These are phyloP conservation scores for Tetheella fluctuosa DNA, from an alignment of 2,888 invertebrate species.

Conservation along the genomic window DNA sequence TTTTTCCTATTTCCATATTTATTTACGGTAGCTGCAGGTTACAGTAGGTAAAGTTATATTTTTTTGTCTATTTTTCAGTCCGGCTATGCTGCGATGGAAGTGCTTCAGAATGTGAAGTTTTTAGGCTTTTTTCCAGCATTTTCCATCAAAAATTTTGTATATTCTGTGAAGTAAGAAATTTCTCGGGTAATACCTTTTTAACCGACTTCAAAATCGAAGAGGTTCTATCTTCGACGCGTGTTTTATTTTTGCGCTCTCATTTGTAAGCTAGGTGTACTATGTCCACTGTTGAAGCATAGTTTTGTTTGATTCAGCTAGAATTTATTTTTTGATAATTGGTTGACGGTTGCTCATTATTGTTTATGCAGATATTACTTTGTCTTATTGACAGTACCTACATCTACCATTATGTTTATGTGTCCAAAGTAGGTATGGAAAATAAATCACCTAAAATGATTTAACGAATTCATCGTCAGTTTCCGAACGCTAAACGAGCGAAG, in stretches of 20 bases:
- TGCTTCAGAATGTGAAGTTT: background rate
- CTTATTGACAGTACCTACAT: too few species aligned
- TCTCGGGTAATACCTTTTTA: background rate
- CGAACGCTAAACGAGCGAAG: constrained; percentile 22
- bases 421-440: background rate
- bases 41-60: background rate
- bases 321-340: too few species aligned
- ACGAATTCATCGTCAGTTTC: constrained; percentile 33
- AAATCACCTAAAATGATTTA: background rate
- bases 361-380: too few species aligned
- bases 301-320: too few species aligned
- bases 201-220: too few species aligned
- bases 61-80: background rate
- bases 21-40: background rate
- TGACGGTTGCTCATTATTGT: too few species aligned
- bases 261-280: too few species aligned
- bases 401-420: background rate
- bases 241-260: too few species aligned
- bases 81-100: background rate
- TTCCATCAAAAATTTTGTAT: background rate
- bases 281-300: too few species aligned
- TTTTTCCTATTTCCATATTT: background rate
- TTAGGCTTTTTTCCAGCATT: background rate
- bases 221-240: too few species aligned
- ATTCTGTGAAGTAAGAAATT: background rate